Evolutionary conservation across 2,888 invertebrate species (phyloP).

Genomic region (Sphecodes monilicornis): DNA sequence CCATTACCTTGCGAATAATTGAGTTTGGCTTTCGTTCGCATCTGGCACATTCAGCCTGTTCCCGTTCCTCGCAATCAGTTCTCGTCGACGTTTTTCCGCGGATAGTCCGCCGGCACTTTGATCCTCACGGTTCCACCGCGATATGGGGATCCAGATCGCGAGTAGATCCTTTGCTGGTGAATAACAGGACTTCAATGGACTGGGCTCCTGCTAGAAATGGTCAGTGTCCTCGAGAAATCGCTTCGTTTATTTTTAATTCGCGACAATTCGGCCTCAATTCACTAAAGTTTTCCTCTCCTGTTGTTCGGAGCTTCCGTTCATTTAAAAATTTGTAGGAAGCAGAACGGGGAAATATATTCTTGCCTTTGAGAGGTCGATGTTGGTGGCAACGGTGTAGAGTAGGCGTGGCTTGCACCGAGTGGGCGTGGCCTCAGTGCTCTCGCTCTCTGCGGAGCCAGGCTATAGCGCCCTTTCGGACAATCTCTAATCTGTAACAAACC

Average conservation of each 20-base stretch:
- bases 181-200: neutral
- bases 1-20: conserved; percentile 59
- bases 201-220: neutral
- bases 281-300: too few species aligned
- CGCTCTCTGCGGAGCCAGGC: neutral
- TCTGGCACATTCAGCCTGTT: conserved; percentile 45
- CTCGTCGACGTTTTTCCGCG: conserved; percentile 25
- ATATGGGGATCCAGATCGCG: neutral
- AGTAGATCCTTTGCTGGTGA: neutral
- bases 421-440: neutral
- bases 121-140: neutral
- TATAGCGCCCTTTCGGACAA: neutral
- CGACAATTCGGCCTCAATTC: too few species aligned
- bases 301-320: too few species aligned
- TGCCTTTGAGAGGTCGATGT: neutral
- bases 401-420: neutral
- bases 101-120: neutral
- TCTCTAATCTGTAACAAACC: neutral
- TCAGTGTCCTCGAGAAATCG: neutral
- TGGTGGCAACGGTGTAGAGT: neutral
- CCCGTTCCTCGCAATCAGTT: conserved; percentile 32
- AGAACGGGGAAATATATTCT: neutral
- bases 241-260: neutral
- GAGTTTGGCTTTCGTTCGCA: conserved; percentile 54
- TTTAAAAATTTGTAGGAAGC: neutral